Conservation (phyloP, 1,140 invertebrate species). For the Pemphigus obesinymphae region DNA sequence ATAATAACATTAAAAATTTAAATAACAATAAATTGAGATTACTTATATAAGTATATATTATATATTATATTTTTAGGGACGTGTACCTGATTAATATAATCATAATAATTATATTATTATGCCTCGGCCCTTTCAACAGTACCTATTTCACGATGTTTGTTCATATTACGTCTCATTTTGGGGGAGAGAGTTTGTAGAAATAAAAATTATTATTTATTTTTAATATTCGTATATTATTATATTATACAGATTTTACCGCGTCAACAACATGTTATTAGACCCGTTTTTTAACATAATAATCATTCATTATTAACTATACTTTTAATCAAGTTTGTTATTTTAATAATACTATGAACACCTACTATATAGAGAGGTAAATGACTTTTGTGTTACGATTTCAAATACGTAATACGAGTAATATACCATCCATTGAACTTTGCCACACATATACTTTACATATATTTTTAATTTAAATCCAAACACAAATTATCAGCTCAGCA, state of each 20-base stretch:
- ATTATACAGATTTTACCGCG: too few species aligned
- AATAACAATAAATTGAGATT: not conserved
- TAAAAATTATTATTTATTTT: not conserved
- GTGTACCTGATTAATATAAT: not conserved
- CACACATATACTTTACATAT: too few species aligned
- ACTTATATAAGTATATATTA: not conserved
- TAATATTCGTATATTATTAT: not conserved
- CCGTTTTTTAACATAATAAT: too few species aligned
- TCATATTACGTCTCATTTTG: not conserved
- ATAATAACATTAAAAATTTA: slow-evolving; percentile 10
- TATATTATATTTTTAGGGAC: not conserved
- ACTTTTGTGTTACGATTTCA: too few species aligned
- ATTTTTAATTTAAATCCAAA: not conserved
- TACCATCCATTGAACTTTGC: too few species aligned
- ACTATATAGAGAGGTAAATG: too few species aligned
- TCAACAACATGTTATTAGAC: too few species aligned
- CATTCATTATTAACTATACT: too few species aligned
- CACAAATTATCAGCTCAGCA: too few species aligned
- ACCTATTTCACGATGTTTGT: not conserved
- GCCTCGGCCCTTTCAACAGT: not conserved
- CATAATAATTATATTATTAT: not conserved
- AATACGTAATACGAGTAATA: too few species aligned
- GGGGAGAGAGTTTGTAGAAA: not conserved
- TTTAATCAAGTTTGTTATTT: too few species aligned
- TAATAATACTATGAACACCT: too few species aligned